Evolutionary conservation across 37 sponge, comb jelly and placozoan genomes (phyloP), one percentile per base, ranked within the genome.

Genomic region (Halichondria panicea): DNA sequence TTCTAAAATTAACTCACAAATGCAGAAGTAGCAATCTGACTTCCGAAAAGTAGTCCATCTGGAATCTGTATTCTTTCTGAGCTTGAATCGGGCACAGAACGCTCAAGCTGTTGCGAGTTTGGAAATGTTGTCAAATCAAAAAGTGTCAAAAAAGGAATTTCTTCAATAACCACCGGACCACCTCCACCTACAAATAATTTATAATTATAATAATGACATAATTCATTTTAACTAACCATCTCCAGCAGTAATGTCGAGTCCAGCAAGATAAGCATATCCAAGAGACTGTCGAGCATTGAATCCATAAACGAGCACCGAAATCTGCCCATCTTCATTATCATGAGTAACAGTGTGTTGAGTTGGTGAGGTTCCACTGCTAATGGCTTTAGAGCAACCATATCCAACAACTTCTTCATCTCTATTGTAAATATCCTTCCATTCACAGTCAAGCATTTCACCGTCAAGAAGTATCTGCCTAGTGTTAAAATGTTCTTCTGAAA

Each of bases 221-320:
- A 18, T 11, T 48, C 11, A 15, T 15, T 48, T 18, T 48, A 48
- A 15, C 52, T 48, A 11, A 48, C 52, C 52, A 48, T 48, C 52
- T 48, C 13, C 15, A 18, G 15, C 52, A 48, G 52, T 15, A 18
- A 48, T 48, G 27, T n/a, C 6, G 7, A 25, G 60, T 11, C 60
- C 60, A 12, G 60, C 60, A 58, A 58, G 60, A 21, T 24, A 58
- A n/a, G 50, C 35, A 55, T 72, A 72, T 9, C 74, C 74, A 19
- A 28, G 12, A 19, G 59, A 34, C 9, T 27, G 52, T 32, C 13
- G 30, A 3, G 52, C 19, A 55, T 33, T 55, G 55, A 72, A 72
- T 9, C 74, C 74, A 54, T 72, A 72, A 32, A 55, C 74, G 4
- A 36, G 45, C 28, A 72, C 74, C 11, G 40, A 72, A 30, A 72